Percentiles rank a stretch among this genome's conserved stretches.
Evolutionary conservation across 2,888 invertebrate species (phyloP).

Genomic region (Polydrusus tereticollis): DNA sequence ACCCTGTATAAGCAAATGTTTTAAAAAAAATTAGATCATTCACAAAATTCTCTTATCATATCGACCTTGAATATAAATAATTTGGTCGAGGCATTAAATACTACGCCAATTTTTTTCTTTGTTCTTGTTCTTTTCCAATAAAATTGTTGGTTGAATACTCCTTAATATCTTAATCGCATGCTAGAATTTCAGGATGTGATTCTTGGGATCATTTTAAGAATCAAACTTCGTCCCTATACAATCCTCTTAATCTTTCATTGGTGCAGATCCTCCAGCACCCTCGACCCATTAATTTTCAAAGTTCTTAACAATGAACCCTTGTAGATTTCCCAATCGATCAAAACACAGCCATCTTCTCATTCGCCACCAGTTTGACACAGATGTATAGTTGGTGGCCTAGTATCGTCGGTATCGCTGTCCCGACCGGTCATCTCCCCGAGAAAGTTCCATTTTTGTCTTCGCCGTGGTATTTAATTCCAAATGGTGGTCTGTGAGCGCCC

Average conservation of each 20-base stretch:
- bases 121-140: no score
- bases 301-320: not conserved
- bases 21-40: no score
- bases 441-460: not conserved
- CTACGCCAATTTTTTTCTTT: no score
- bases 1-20: no score
- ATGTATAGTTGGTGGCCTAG: slow-evolving; percentile 23
- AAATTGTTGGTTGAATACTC: no score
- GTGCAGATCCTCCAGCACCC: not conserved
- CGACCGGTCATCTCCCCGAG: not conserved
- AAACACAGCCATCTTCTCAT: not conserved
- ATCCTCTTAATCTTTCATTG: not conserved
- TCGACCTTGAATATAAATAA: no score
- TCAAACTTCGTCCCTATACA: no score
- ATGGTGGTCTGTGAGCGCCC: not conserved
- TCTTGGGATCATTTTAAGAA: no score
- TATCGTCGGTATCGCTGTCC: not conserved
- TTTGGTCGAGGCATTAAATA: no score
- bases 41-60: no score
- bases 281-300: not conserved
- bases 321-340: slow-evolving; percentile 3
- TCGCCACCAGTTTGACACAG: slow-evolving; percentile 16
- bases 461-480: not conserved
- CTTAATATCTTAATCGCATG: no score
- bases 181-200: no score